Evolutionary conservation across 2,888 invertebrate genomes (phyloP).

Genomic region (Lampropteryx suffumata): DNA sequence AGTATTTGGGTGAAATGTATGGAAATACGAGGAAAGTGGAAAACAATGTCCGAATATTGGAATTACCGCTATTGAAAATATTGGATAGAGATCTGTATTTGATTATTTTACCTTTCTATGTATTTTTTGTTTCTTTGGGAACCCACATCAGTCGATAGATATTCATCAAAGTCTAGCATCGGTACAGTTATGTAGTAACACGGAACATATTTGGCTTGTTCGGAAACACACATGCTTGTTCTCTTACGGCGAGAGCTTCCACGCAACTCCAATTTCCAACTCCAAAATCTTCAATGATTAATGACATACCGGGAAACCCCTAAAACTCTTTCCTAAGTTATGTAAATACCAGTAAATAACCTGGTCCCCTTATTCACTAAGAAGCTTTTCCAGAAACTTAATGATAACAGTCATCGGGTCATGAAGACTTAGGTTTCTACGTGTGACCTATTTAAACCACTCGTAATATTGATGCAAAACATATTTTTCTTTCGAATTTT

Average conservation of each 20-base stretch:
- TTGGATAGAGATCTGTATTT: conserved; percentile 9
- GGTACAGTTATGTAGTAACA: too few relatives aligned
- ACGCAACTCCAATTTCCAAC: neutral
- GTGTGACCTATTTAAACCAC: too few relatives aligned
- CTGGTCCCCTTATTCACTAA: neutral
- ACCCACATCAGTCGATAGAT: too few relatives aligned
- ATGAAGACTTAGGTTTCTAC: too few relatives aligned
- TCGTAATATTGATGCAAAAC: too few relatives aligned
- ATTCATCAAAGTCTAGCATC: too few relatives aligned
- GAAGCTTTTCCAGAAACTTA: neutral
- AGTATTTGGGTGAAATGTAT: conserved; percentile 34
- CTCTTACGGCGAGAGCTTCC: neutral
- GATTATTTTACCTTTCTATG: conserved; percentile 3
- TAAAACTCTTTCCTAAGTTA: conserved; percentile 26
- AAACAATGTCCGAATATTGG: conserved; percentile 27
- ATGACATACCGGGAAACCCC: conserved; percentile 25
- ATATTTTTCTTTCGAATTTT: too few relatives aligned
- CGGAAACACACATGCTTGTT: too few relatives aligned
- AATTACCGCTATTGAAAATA: conserved; percentile 22
- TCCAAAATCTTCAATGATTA: conserved; percentile 24
- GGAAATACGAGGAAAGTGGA: conserved; percentile 29
- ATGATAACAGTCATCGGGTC: neutral
- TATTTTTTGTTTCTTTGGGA: neutral
- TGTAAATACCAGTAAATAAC: conserved; percentile 41
- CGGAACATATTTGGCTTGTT: too few relatives aligned